Conservation (phyloP, 2,113 vertebrate genomes). For the Varanus salvator region DNA sequence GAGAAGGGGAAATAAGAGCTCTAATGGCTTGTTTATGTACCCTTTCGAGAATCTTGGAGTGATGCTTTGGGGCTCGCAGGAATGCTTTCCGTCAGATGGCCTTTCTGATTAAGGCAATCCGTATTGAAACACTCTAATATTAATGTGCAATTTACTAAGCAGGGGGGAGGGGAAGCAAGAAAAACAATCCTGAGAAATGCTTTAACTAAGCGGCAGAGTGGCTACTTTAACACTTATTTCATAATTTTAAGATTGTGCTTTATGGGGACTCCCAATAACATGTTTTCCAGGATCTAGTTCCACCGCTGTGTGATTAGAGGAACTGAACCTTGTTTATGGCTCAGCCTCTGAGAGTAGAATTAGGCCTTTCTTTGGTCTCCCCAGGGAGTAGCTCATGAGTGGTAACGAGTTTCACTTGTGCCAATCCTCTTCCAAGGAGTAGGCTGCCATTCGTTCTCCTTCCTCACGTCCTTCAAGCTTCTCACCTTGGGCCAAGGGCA, state of each 20-base stretch:
- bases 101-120: conserved; percentile 74
- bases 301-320: conserved; percentile 42
- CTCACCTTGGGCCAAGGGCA: neutral
- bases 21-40: conserved; percentile 64
- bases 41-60: conserved; percentile 69
- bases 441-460: neutral
- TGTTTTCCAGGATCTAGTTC: conserved; percentile 42
- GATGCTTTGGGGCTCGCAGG: conserved; percentile 59
- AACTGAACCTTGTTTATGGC: conserved; percentile 60
- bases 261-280: conserved; percentile 43
- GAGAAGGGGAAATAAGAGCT: conserved; percentile 45
- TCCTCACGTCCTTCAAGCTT: neutral
- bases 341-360: conserved; percentile 35
- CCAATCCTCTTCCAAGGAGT: neutral
- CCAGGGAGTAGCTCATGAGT: conserved; percentile 15
- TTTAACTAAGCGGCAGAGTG: conserved; percentile 46
- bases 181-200: conserved; percentile 41
- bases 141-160: conserved; percentile 63
- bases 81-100: conserved; percentile 66
- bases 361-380: neutral
- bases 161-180: conserved; percentile 22
- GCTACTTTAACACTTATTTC: conserved; percentile 40
- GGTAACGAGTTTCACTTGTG: conserved; percentile 17
- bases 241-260: conserved; percentile 38
- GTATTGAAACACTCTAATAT: conserved; percentile 70